Conservation (phyloP, 2,888 invertebrate genomes). For the Polymixis flavicincta region DNA sequence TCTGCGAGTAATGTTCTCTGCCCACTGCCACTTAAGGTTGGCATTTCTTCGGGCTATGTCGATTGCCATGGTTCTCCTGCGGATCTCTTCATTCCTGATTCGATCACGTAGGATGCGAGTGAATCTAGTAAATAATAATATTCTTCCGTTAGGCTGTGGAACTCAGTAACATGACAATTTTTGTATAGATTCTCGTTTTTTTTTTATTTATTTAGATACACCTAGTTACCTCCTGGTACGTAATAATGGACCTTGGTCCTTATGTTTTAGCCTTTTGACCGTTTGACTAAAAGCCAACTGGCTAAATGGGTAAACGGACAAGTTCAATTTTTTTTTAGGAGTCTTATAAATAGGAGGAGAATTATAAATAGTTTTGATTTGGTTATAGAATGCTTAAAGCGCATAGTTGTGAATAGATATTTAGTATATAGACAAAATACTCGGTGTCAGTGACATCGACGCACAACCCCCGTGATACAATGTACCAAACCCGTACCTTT, state of each 20-base stretch:
- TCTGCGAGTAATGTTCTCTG: no score
- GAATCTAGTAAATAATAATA: neutral
- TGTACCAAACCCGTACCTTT: no score
- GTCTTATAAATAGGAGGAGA: no score
- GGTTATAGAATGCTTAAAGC: constrained; percentile 15
- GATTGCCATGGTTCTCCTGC: no score
- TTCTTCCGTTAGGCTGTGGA: constrained; percentile 31
- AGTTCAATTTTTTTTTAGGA: no score
- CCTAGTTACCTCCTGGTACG: constrained; percentile 31
- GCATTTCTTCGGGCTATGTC: no score
- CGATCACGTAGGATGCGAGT: neutral
- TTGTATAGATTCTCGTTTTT: constrained; percentile 22
- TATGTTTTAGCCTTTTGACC: constrained; percentile 8
- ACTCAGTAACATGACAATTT: constrained; percentile 40
- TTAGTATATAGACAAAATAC: constrained; percentile 2
- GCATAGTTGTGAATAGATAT: constrained; percentile 16
- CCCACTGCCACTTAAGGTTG: no score
- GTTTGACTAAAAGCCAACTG: neutral
- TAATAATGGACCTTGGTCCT: constrained; percentile 18
- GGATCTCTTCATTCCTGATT: no score
- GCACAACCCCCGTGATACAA: no score
- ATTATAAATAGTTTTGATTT: constrained; percentile 10
- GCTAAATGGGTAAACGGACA: neutral
- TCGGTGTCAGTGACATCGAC: no score
- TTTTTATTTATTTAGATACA: constrained; percentile 38